Evolutionary conservation across 1,140 invertebrate species (phyloP), one percentile per base, ranked within the genome.

Genomic region (Diorhabda carinulata): DNA sequence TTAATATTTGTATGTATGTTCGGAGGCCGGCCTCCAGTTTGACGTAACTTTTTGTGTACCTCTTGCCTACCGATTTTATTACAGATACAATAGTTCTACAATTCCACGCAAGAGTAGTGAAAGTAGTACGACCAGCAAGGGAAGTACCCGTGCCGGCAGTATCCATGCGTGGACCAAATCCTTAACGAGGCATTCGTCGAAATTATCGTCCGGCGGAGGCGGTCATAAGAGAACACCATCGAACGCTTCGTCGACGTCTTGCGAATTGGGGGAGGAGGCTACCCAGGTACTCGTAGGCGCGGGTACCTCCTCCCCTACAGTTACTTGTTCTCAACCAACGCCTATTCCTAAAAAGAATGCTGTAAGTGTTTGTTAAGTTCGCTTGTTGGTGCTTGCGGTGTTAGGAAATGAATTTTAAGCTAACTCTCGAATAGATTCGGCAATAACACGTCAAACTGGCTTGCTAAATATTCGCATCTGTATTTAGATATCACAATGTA

Each of bases 211-310:
- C 43, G 58, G 68, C 59, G 60, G 72, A 44, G 58, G 68, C 61
- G 60, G 72, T 44, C 74, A 76, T 43, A 74, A 75, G 61, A 66
- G 78, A 43, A 74, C 74, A 60, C 60, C 70, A 41, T 74, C 74
- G 9, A 75, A 68, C 70, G 68, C 72, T 9, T 77, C 77, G 52
- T 62, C 70, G 45, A 75, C 74, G 52, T 77, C 77, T 61, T 78
- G 76, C 68, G 79, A 80, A 60, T 70, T 77, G 61, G 79, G 79
- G 76, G 79, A 81, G 78, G 79, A 81, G 73, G 78, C 77, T 64
- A 72, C 75, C 41, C 71, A 70, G 67, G 76, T 73, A 43, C 68
- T 72, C 25, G 58, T 72, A 7, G 63, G 70, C 58, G 67, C 72
- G 47, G 70, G 75, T 25, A 68, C 74, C 73, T 77, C 78, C 78